These are phyloP conservation scores for Eriocheir sinensis DNA, from an alignment of 1,140 invertebrate genomes.

Conservation along the genomic window DNA sequence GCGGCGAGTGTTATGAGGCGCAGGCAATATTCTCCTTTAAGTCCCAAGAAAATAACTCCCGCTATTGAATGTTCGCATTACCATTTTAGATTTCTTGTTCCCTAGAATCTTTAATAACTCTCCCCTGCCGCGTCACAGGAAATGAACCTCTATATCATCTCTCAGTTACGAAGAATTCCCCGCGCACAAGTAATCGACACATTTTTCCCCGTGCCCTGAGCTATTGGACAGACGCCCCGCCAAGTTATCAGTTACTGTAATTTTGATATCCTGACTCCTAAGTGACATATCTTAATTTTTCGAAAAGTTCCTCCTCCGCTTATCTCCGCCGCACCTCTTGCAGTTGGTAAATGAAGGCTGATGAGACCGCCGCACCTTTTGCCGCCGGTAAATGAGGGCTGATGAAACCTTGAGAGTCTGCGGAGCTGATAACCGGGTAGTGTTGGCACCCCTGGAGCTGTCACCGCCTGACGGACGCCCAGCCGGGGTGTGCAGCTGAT, in stretches of 20 bases:
- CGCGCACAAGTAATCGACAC: slow-evolving; percentile 55
- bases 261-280: slow-evolving; percentile 43
- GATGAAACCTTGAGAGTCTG: slow-evolving; percentile 32
- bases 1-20: background rate
- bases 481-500: slow-evolving; percentile 58
- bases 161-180: slow-evolving; percentile 68
- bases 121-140: slow-evolving; percentile 69
- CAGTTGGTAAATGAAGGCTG: background rate
- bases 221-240: slow-evolving; percentile 23
- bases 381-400: slow-evolving; percentile 2
- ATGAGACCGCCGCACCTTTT: background rate
- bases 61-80: slow-evolving; percentile 40
- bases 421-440: slow-evolving; percentile 27
- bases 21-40: slow-evolving; percentile 15
- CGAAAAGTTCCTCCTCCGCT: background rate
- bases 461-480: slow-evolving; percentile 64
- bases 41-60: slow-evolving; percentile 29
- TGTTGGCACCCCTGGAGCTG: slow-evolving; percentile 68
- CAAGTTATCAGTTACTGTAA: slow-evolving; percentile 35
- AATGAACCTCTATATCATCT: slow-evolving; percentile 70
- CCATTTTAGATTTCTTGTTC: slow-evolving; percentile 57
- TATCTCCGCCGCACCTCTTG: background rate
- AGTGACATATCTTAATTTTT: slow-evolving; percentile 63
- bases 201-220: slow-evolving; percentile 59
- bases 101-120: slow-evolving; percentile 71